Base-by-base conservation (phyloP, 2,888 invertebrate species). In the Nymphalis urticae region DNA sequence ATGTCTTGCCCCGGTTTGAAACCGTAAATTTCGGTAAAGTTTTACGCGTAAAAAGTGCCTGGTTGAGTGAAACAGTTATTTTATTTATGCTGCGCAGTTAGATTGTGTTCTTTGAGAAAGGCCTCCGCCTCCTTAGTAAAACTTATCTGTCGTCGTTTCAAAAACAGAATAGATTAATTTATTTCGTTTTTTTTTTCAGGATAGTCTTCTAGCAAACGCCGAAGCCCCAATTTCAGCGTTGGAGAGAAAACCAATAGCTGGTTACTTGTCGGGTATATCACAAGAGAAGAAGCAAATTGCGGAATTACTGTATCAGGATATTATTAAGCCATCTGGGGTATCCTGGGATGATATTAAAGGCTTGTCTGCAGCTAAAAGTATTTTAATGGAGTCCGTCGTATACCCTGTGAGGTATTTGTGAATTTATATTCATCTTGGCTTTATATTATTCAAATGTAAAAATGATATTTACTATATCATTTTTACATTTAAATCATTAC, bases 351-450 rank as follows among this genome's bases (percentile, higher is more conserved):
- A 98, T 77, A 95, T 98, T 54, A 95, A 86, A 75, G 93, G 93
- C 5, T 91, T 98, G 76, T 93, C 94, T 2, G 88, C 94, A 13
- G 96, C 97, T 10, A 97, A 97, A 82, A 94, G 94, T 77, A 85
- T 96, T 68, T 90, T 98, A 19, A 96, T 97, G 91, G 98, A 98
- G 88, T 96, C 98, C 0, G 95, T 97, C 0, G 94, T 98, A 5
- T 97, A 97, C 81, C 97, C 97, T 8, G 89, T 95, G 0, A 85
- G 87, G 91, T 91, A 42, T 13, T 42, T 13, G 2, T 10, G 9
- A 42, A 42, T 10, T 13, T 13, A 42, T 13, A 42, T 42, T 42
- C 27, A 42, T 4, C 13, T 13, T 13, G 13, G 2, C 10, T 13
- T 13, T 2, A 42, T 8, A 2, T 10, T 42, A 32, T 6, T 6